Evolutionary conservation across 2,888 invertebrate species (phyloP).

Genomic region (Dasysyrphus tricinctus): DNA sequence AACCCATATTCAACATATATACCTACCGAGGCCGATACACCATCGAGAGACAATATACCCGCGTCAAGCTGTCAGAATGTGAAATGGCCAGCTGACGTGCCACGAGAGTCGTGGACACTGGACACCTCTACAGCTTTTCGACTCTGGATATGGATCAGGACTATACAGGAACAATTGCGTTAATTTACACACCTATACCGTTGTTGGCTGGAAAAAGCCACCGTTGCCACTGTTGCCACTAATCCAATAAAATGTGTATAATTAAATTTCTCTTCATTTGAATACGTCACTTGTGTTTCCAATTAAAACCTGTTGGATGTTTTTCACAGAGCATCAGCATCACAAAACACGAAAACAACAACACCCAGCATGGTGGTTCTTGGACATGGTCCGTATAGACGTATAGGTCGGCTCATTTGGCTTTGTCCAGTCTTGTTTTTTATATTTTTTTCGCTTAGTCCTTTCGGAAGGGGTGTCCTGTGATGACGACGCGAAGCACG

Average conservation of each 20-base stretch:
- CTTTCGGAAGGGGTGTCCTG: conserved; percentile 13
- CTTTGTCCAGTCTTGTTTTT: conserved; percentile 22
- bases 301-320: conserved; percentile 75
- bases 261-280: conserved; percentile 84
- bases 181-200: conserved; percentile 76
- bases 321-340: conserved; percentile 27
- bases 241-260: conserved; percentile 84
- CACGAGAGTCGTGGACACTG: conserved; percentile 38
- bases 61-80: conserved; percentile 73
- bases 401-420: conserved; percentile 37
- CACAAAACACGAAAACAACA: conserved; percentile 31
- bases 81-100: conserved; percentile 60
- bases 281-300: conserved; percentile 80
- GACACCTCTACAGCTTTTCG: conserved; percentile 32
- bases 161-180: conserved; percentile 71
- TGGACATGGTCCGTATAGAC: conserved; percentile 9
- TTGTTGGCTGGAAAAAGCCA: conserved; percentile 59
- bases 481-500: background rate
- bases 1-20: conserved; percentile 8
- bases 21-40: conserved; percentile 18
- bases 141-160: conserved; percentile 6
- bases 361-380: conserved; percentile 9
- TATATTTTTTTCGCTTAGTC: background rate
- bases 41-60: conserved; percentile 51
- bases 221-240: conserved; percentile 75